These are phyloP conservation scores for Delia radicum DNA, from an alignment of 1,140 invertebrate genomes.

Conservation along the genomic window DNA sequence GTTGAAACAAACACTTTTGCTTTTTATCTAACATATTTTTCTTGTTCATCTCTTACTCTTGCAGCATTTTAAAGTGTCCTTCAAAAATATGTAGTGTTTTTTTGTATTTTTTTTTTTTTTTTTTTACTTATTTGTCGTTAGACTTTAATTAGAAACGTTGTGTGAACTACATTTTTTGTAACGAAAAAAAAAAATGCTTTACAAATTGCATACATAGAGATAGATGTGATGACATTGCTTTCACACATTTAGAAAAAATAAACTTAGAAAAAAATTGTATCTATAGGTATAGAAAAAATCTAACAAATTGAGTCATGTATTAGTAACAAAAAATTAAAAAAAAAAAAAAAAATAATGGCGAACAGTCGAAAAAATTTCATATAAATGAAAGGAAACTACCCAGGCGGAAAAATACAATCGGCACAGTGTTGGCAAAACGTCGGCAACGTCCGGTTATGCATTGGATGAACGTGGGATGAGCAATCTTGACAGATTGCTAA, in stretches of 20 bases:
- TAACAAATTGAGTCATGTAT: constrained; percentile 10
- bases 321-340: background rate
- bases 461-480: no score
- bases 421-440: no score
- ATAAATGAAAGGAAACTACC: background rate
- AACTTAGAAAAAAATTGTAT: background rate
- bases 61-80: constrained; percentile 40
- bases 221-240: constrained; percentile 5
- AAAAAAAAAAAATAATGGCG: background rate
- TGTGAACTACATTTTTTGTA: constrained; percentile 19
- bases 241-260: background rate
- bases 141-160: constrained; percentile 29
- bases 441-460: no score
- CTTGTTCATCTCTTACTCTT: background rate
- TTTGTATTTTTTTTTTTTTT: background rate
- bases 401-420: background rate
- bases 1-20: background rate
- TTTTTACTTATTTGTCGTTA: constrained; percentile 4
- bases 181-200: background rate
- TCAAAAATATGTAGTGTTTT: constrained; percentile 46
- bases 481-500: no score
- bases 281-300: background rate
- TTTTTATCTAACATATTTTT: background rate
- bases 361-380: background rate
- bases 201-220: background rate